Conservation (phyloP, 2,113 vertebrate species). For the Misgurnus anguillicaudatus region DNA sequence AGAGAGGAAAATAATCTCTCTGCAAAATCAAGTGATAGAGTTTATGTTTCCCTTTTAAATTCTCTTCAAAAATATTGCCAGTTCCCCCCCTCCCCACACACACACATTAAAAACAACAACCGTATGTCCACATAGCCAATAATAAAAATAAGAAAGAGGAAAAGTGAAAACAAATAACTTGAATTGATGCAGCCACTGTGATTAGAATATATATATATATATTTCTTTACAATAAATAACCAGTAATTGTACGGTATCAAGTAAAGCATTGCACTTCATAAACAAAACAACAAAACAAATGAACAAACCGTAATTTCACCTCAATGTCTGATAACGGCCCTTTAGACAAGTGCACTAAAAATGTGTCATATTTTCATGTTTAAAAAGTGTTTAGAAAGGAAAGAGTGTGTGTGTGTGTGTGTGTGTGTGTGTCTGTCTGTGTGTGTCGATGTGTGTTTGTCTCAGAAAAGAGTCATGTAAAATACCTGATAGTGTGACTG, state of each 20-base stretch:
- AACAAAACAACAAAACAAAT: constrained; percentile 36
- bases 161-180: constrained; percentile 59
- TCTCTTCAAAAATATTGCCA: constrained; percentile 72
- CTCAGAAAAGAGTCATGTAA: constrained; percentile 52
- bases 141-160: constrained; percentile 54
- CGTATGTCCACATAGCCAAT: constrained; percentile 60
- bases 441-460: constrained; percentile 17
- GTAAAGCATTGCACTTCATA: constrained; percentile 65
- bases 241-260: constrained; percentile 41
- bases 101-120: constrained; percentile 53
- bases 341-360: constrained; percentile 69
- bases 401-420: constrained; percentile 47
- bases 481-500: constrained; percentile 76
- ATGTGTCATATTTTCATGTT: constrained; percentile 50
- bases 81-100: constrained; percentile 36
- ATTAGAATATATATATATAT: constrained; percentile 26
- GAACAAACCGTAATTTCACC: constrained; percentile 48
- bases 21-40: constrained; percentile 49
- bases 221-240: constrained; percentile 49
- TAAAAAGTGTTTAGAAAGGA: constrained; percentile 63
- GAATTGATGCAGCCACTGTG: constrained; percentile 34
- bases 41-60: constrained; percentile 45
- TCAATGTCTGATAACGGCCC: constrained; percentile 56
- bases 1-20: constrained; percentile 61
- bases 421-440: constrained; percentile 36